Base-by-base conservation (phyloP, 2,888 invertebrate genomes). In the Melanotus villosus region DNA sequence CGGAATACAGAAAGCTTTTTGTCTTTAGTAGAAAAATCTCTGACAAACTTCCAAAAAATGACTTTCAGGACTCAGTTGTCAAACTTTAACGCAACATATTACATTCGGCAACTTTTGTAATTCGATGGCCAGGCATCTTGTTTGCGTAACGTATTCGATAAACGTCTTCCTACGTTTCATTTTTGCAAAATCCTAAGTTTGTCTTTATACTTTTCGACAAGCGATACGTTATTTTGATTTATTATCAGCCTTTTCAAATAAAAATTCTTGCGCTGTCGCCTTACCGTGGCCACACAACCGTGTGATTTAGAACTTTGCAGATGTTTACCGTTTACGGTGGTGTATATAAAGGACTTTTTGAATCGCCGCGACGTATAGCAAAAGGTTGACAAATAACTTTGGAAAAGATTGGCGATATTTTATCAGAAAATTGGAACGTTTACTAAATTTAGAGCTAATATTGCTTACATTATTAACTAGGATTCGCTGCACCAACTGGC, bases 211-310 rank as follows among this genome's bases (percentile, higher is more conserved):
- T 66, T 66, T 66, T 66, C 41, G 52, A 58, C 47, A 66, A 36
- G 58, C 47, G 43, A 66, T 59, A 58, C 38, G 30, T 41, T 59
- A 59, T 59, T 66, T 66, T 66, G 65, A 66, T 66, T 59, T 66
- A 66, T 59, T 63, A 52, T 30, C 21, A 43, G 36, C 14, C 21
- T 34, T 50, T 50, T 52, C 54, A 54, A 52, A 52, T 41, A 54
- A 54, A 54, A 52, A 63, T 54, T 43, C 59, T 59, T 41, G 21
- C 45, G 43, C 43, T 54, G 60, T 60, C 60, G 47, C 47, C 45
- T 47, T 60, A n/a, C n/a, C 36, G 21, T 45, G 52, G 63, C 38
- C 63, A 63, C 62, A 54, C 19, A 41, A 54, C 38, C 41, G 63
- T 52, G 26, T 63, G 23, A 63, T 63, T 54, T 54, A 63, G 38